Evolutionary conservation across 2,888 invertebrate species (phyloP).

Genomic region (Callyntrura sp.): DNA sequence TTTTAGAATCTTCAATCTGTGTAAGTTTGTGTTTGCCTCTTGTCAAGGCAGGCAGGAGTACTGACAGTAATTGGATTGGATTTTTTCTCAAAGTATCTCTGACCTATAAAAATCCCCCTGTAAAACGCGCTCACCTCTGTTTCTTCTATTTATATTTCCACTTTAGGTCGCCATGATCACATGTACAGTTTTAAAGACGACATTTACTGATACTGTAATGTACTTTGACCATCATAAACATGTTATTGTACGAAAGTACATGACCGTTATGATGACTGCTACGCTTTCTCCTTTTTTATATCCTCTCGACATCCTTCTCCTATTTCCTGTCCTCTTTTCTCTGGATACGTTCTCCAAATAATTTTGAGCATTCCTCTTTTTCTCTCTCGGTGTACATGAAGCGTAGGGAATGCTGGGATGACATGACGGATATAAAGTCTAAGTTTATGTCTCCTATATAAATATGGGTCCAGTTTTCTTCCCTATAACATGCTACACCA

Average conservation of each 20-base stretch:
- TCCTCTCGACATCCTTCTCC: slow-evolving; percentile 46
- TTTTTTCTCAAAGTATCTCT: no score
- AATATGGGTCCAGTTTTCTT: slow-evolving; percentile 31
- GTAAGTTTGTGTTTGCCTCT: no score
- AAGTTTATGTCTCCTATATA: slow-evolving; percentile 51
- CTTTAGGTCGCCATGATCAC: not conserved
- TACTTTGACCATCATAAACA: slow-evolving; percentile 44
- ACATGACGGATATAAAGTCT: slow-evolving; percentile 48
- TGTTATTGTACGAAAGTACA: slow-evolving; percentile 1
- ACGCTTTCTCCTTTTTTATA: slow-evolving; percentile 41
- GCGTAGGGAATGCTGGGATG: slow-evolving; percentile 30
- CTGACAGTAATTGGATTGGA: no score
- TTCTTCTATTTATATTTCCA: not conserved
- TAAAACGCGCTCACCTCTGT: no score
- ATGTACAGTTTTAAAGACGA: not conserved
- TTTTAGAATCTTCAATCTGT: no score
- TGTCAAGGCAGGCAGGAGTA: no score
- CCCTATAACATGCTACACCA: not conserved
- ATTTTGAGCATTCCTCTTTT: slow-evolving; percentile 13
- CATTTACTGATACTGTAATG: slow-evolving; percentile 18
- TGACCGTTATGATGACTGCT: slow-evolving; percentile 44
- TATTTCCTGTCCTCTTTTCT: slow-evolving; percentile 68
- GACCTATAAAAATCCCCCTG: no score
- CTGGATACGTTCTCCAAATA: slow-evolving; percentile 34
- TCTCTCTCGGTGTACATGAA: not conserved